phyloP scores from a whole-genome alignment of 2,797 vertebrate species.

The Oreochromis mossambicus region DNA sequence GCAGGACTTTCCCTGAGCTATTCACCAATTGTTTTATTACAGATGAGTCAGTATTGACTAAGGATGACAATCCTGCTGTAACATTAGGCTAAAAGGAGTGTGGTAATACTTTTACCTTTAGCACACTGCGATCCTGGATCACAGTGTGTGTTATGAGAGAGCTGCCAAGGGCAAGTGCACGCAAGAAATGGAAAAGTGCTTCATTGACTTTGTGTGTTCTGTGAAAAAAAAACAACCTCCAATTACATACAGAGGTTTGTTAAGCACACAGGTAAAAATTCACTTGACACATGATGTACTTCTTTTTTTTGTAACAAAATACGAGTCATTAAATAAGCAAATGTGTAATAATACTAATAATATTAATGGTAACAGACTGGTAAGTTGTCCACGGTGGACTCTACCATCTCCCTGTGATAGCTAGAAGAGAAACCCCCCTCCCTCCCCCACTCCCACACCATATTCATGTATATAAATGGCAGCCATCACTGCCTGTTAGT shows the following conservation, averaged over 20 bases:
- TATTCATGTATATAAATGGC: neutral
- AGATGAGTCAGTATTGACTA: neutral
- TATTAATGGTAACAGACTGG: neutral
- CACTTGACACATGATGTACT: neutral
- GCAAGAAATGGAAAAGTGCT: neutral
- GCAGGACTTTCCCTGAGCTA: neutral
- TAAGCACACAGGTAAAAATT: neutral
- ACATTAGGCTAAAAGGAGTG: neutral
- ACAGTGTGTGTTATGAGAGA: neutral
- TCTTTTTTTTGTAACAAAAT: neutral
- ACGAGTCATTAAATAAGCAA: neutral
- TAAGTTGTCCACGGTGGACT: neutral
- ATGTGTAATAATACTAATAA: neutral
- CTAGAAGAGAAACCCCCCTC: neutral
- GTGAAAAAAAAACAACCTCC: neutral
- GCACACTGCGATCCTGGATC: neutral
- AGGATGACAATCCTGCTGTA: neutral
- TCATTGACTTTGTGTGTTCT: slow-evolving; percentile 4
- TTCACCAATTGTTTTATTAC: slow-evolving; percentile 1
- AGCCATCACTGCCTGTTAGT: neutral
- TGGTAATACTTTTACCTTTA: slow-evolving; percentile 23
- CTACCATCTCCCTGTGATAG: neutral
- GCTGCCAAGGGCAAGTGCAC: slow-evolving; percentile 4
- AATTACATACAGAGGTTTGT: neutral
- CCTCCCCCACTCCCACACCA: neutral